Percentiles rank a stretch among this genome's conserved stretches.
Evolutionary conservation across 1,140 invertebrate species (phyloP).

Genomic region (Drosophila nannoptera): DNA sequence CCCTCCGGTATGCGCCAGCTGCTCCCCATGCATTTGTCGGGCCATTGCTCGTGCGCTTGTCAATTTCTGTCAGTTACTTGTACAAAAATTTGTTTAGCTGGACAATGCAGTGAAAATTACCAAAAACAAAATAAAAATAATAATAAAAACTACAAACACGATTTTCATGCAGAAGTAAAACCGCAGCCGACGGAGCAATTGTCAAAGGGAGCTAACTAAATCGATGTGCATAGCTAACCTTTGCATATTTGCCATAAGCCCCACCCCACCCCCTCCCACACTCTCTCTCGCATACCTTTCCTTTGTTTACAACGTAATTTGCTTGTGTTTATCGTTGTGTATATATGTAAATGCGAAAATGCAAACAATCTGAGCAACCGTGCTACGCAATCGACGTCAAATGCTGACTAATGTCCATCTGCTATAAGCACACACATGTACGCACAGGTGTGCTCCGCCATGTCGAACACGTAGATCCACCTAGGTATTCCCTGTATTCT

Average conservation of each 20-base stretch:
- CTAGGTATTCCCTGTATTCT: slow-evolving; percentile 37
- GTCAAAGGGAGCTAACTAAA: slow-evolving; percentile 26
- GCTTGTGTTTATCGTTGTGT: slow-evolving; percentile 40
- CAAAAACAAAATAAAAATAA: slow-evolving; percentile 23
- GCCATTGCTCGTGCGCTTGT: slow-evolving; percentile 70
- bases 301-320: slow-evolving; percentile 71
- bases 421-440: background rate
- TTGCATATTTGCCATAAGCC: slow-evolving; percentile 53
- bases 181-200: slow-evolving; percentile 53
- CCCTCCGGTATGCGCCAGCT: background rate
- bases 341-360: slow-evolving; percentile 62
- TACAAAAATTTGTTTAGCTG: slow-evolving; percentile 74
- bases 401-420: slow-evolving; percentile 37
- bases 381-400: slow-evolving; percentile 63
- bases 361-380: slow-evolving; percentile 65
- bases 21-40: slow-evolving; percentile 48
- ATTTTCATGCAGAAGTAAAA: slow-evolving; percentile 66
- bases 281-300: background rate
- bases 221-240: slow-evolving; percentile 70
- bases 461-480: slow-evolving; percentile 50
- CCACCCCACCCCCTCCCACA: too few relatives aligned
- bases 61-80: slow-evolving; percentile 77
- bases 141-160: slow-evolving; percentile 61
- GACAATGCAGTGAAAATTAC: slow-evolving; percentile 72
- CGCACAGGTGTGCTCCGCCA: slow-evolving; percentile 1